Conservation (phyloP, 2,797 vertebrate species). For the Sandelia bainsii region DNA sequence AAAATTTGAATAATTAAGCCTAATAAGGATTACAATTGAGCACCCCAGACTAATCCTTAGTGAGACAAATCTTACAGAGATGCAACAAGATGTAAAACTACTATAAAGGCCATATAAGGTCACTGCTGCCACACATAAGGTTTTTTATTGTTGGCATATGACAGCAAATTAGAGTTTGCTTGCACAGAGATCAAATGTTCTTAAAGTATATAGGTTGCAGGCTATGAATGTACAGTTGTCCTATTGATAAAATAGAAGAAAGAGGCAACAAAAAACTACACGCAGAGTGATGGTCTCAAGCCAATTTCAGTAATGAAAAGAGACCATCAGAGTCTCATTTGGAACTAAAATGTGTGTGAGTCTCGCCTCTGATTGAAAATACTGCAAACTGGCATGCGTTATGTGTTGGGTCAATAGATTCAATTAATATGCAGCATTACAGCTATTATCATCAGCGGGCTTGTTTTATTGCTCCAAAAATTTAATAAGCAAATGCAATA, state of each 20-base stretch:
- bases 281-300: constrained; percentile 27
- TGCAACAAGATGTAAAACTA: not conserved
- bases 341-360: constrained; percentile 33
- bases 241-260: not conserved
- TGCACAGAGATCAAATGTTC: constrained; percentile 7
- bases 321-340: constrained; percentile 62
- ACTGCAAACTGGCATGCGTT: constrained; percentile 27
- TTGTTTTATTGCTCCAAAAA: constrained; percentile 23
- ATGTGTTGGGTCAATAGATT: constrained; percentile 63
- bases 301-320: constrained; percentile 49
- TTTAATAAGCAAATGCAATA: constrained; percentile 23
- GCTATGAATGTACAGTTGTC: constrained; percentile 4
- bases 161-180: not conserved
- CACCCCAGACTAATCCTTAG: not conserved
- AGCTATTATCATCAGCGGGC: constrained; percentile 30
- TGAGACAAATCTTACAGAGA: not conserved
- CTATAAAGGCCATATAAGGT: not conserved
- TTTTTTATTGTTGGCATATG: not conserved
- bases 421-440: constrained; percentile 67
- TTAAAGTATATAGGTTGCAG: constrained; percentile 14
- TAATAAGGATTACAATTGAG: not conserved
- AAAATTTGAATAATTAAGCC: not conserved
- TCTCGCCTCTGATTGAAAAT: constrained; percentile 50
- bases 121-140: not conserved
- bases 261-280: not conserved